A percentile compares a stretch with the other conserved stretches of the same genome.
These are phyloP conservation scores for Eilema griseolum DNA, from an alignment of 2,888 invertebrate species.

Conservation along the genomic window DNA sequence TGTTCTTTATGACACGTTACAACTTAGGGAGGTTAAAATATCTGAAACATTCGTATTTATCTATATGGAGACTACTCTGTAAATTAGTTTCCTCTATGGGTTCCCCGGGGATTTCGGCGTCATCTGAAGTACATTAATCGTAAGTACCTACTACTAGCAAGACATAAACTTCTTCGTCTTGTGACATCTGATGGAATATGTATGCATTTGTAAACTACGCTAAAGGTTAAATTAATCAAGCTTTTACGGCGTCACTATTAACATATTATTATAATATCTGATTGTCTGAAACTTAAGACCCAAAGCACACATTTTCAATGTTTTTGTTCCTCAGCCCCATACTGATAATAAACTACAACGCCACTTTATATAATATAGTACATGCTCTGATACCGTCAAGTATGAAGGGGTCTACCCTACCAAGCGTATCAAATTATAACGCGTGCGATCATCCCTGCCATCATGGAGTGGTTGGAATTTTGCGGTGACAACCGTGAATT, in stretches of 20 bases:
- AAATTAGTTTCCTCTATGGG: too few species aligned
- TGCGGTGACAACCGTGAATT: slow-evolving; percentile 75
- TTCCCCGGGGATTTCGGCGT: not conserved
- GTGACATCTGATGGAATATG: not conserved
- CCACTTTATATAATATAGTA: slow-evolving; percentile 16
- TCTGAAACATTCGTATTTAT: too few species aligned
- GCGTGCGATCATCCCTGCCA: slow-evolving; percentile 58
- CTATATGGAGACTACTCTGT: not conserved
- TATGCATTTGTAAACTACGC: not conserved
- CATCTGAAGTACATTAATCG: not conserved
- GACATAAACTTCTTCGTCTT: not conserved
- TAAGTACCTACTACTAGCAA: not conserved
- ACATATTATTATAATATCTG: too few species aligned
- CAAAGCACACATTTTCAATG: not conserved
- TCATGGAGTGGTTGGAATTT: slow-evolving; percentile 57
- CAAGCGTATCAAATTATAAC: slow-evolving; percentile 66
- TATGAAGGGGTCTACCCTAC: slow-evolving; percentile 53
- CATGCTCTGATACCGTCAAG: slow-evolving; percentile 27
- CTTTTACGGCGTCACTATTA: too few species aligned
- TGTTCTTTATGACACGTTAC: not conserved
- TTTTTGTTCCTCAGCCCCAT: not conserved
- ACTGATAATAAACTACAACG: slow-evolving; percentile 13
- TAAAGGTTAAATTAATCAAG: not conserved
- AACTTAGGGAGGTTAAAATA: too few species aligned
- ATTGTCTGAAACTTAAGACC: not conserved